Percentiles rank a stretch among this genome's conserved stretches.
Conservation (phyloP, 2,888 invertebrate species). For the Erebia ligea region DNA sequence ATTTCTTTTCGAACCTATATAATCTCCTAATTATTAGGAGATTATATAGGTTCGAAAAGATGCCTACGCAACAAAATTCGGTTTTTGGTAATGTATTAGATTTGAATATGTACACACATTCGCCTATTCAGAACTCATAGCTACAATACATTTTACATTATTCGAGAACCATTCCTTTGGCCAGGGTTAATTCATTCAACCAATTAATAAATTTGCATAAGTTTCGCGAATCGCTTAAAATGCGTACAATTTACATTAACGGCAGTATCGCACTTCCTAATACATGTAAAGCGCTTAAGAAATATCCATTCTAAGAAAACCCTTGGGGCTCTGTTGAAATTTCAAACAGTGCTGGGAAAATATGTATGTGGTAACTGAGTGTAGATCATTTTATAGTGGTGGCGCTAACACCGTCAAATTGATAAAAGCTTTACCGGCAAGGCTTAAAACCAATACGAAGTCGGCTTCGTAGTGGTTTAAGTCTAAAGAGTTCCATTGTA, state of each 20-base stretch:
- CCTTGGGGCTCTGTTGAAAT: constrained; percentile 41
- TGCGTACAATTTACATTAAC: constrained; percentile 66
- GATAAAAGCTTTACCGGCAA: constrained; percentile 57
- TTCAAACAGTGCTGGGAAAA: constrained; percentile 20
- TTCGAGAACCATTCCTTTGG: constrained; percentile 15
- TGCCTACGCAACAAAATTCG: too few species aligned
- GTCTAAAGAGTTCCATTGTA: constrained; percentile 35
- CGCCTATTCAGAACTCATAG: too few species aligned
- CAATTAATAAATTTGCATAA: constrained; percentile 62
- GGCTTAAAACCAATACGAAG: too few species aligned
- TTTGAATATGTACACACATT: too few species aligned
- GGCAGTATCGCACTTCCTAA: constrained; percentile 64
- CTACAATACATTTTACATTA: too few species aligned
- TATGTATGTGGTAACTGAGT: constrained; percentile 34
- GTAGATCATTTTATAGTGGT: constrained; percentile 54
- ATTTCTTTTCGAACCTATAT: too few species aligned
- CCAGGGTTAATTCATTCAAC: constrained; percentile 47
- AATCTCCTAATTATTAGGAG: too few species aligned
- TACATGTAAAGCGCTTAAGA: constrained; percentile 64
- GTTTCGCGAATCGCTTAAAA: constrained; percentile 77
- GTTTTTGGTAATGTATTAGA: too few species aligned
- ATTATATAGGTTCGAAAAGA: too few species aligned
- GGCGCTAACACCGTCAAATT: constrained; percentile 72
- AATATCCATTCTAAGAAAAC: constrained; percentile 52
- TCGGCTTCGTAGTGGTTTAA: constrained; percentile 51